These are phyloP conservation scores for Cephus pulcher DNA, from an alignment of 2,888 invertebrate species.

Conservation along the genomic window DNA sequence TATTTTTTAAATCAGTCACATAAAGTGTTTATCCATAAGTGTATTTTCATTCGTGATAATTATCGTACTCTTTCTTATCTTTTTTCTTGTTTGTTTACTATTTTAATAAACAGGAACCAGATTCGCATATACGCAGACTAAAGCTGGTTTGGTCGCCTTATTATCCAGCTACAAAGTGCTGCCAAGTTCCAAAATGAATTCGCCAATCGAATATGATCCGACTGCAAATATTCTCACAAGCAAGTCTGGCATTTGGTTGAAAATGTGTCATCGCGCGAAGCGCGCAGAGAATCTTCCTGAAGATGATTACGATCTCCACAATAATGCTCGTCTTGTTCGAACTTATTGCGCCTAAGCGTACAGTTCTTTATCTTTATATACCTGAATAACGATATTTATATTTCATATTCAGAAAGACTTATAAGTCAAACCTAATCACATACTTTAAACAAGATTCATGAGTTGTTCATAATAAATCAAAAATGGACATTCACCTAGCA, in stretches of 20 bases:
- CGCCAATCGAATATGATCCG: slow-evolving; percentile 36
- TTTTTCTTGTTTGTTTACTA: background rate
- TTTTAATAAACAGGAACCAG: slow-evolving; percentile 45
- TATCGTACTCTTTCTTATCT: background rate
- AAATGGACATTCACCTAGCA: background rate
- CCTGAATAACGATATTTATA: background rate
- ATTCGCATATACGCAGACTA: slow-evolving; percentile 54
- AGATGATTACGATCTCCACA: background rate
- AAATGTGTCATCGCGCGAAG: slow-evolving; percentile 29
- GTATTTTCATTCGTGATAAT: too few species aligned
- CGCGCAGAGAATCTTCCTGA: background rate
- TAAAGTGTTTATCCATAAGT: too few species aligned
- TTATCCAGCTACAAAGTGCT: slow-evolving; percentile 47
- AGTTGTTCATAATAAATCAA: background rate
- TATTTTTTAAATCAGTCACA: background rate
- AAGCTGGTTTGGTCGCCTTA: slow-evolving; percentile 50
- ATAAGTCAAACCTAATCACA: background rate
- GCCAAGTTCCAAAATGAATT: slow-evolving; percentile 32
- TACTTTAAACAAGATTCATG: background rate
- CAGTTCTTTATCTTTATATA: background rate
- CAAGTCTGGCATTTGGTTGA: slow-evolving; percentile 44
- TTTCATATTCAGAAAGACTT: too few species aligned
- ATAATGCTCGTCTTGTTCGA: background rate
- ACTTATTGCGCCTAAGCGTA: background rate
- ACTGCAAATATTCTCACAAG: slow-evolving; percentile 36